A percentile compares a stretch with the other conserved stretches of the same genome.
Evolutionary conservation across 2,113 vertebrate species (phyloP).

Genomic region (Xenopus tropicalis): DNA sequence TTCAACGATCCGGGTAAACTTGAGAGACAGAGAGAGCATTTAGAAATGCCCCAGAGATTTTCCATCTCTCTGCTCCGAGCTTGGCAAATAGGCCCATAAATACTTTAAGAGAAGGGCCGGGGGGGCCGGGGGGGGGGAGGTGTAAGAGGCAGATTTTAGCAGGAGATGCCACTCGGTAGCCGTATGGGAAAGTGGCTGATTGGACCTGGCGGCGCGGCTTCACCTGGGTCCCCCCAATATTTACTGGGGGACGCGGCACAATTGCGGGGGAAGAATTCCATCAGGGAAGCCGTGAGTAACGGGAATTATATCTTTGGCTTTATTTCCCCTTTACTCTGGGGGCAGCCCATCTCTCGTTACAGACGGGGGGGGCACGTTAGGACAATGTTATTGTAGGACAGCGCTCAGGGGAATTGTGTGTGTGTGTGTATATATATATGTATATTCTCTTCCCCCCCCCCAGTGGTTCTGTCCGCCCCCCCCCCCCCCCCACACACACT

Average conservation of each 20-base stretch:
- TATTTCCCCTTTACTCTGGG: no score
- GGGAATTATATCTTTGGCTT: no score
- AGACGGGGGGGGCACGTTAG: no score
- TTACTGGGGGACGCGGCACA: background rate
- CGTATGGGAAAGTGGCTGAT: background rate
- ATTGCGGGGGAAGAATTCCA: no score
- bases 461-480: no score
- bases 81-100: constrained; percentile 55
- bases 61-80: constrained; percentile 39
- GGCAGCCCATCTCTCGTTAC: no score
- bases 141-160: constrained; percentile 35
- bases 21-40: constrained; percentile 64
- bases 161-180: constrained; percentile 10
- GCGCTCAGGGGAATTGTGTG: no score
- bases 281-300: background rate
- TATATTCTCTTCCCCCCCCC: no score
- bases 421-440: no score
- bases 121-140: constrained; percentile 26
- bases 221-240: background rate
- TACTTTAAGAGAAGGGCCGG: constrained; percentile 36
- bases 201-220: no score
- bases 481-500: no score
- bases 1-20: constrained; percentile 45
- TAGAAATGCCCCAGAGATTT: constrained; percentile 56
- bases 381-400: no score